Base-by-base conservation (phyloP, 2,797 vertebrate genomes). In the Tragopan temminckii region DNA sequence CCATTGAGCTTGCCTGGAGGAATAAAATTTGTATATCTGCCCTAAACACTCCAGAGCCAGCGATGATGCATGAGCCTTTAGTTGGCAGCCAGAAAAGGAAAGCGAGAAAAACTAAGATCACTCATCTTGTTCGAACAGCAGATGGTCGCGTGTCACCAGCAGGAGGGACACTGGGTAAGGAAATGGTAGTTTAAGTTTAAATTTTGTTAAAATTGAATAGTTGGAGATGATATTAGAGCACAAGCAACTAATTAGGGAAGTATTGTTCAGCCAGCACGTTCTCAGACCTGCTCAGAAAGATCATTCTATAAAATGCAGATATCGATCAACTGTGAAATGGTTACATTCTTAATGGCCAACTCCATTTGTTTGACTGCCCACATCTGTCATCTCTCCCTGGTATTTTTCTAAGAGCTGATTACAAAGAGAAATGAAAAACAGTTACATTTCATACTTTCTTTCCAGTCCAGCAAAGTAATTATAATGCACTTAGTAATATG, bases 71-170 rank as follows among this genome's bases (percentile, higher is more conserved):
- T 93, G 99, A 99, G 92, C 98, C 98, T 94, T 98, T 99, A 96
- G 99, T 99, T 83, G 99, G 99, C 92, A 99, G 99, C 98, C 99
- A 99, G 97, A 99, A 99, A 94, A 99, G 99, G 95, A 99, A 99
- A 98, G 99, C 99, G 29, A 98, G 99, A 89, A 99, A 99, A 98
- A 99, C 98, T 93, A 99, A 99, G 98, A 99, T 99, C 95, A 99
- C 99, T 14, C 99, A 99, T 96, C 98, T 99, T 92, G 99, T 99
- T 92, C 98, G 99, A 95, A 98, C 98, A 71, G 98, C 99, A 62
- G 99, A 99, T 85, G 98, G 99, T 89, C 98, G 98, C 55, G 98
- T 99, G 92, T 99, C 99, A 96, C 98, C 98, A 95, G 98, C 97
- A 68, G 99, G 98, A 97, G 98, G 98, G 97, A 97, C 98, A 76